Evolutionary conservation across 2,113 vertebrate genomes (phyloP), one percentile per base, ranked within the genome.

Genomic region (Miniopterus natalensis): DNA sequence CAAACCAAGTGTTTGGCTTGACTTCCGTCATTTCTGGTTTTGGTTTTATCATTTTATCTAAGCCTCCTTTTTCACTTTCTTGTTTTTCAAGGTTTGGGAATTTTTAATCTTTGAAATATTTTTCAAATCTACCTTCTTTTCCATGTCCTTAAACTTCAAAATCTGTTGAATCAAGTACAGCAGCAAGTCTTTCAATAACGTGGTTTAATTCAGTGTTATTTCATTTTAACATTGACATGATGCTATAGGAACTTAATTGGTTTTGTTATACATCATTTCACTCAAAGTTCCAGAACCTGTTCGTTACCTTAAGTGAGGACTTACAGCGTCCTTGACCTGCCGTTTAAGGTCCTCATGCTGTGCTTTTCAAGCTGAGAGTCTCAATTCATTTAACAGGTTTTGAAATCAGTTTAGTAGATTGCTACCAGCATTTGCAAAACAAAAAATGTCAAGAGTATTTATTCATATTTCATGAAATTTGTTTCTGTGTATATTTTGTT

Each of bases 401-500:
- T 55, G 10, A 95, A 95, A 85, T 95, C 36, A 65, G 31, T 93
- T 90, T 77, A 87, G 53, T 90, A 81, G 40, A 49, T 77, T 87
- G 21, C 57, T 83, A 63, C 13, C 29, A 91, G 61, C 17, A 55
- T 45, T 92, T 57, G 59, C 0, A 53, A 59, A 83, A 83, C 42
- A 83, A 49, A 59, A 81, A 51, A 88, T 81, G 31, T 81, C 42
- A 61, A 36, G n/a, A 61, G 6, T 75, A 21, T 63, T 36, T 94
- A 23, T 51, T 93, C 36, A 9, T 93, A n/a, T 63, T 90, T 87
- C 40, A 77, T 42, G 75, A 95, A 31, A 68, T 55, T 78, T 75
- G 18, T 93, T 70, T 68, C 51, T 57, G 1, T 86, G 23, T 42
- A 31, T 85, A 61, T 80, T 88, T 92, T 81, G 2, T 14, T 84